Base-by-base conservation (phyloP, 2,888 invertebrate species). In the Drosophila nigritarsus region DNA sequence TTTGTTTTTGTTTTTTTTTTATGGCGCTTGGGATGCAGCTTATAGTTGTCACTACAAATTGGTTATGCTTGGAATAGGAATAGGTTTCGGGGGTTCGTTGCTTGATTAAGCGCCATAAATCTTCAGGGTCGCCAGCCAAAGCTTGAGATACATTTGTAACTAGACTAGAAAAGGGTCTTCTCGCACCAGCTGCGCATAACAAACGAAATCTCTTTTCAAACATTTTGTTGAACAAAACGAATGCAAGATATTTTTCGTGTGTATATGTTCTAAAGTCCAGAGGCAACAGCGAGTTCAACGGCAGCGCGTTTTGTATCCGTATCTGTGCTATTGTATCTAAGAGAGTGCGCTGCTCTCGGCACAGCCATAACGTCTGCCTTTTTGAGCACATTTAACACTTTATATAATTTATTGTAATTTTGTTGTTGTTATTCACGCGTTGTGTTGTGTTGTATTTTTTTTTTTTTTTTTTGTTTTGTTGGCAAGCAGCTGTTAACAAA, bases 401-500 rank as follows among this genome's bases (percentile, higher is more conserved):
- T 90, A 87, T 89, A 87, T 87, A 84, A 90, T 87, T 87, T 89
- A 90, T 87, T 87, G 76, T 87, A 74, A 87, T 90, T 83, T 69
- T 51, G 59, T 67, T 65, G 76, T 38, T 69, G 68, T 64, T 73
- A 73, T 90, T 81, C 88, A 68, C 55, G 42, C 56, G 36, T 49
- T 54, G 40, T 42, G 42, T 59, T 53, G 30, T 29, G 40, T 49
- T 51, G 38, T 36, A 32, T 49, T 30, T 60, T 51, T 71, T 13
- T 49, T 49, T 20, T 48, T 18, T 11, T n/a, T 29, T 18, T 48
- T 45, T 60, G 50, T 56, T 36, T 63, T 50, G 74, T 69, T 74
- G 79, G 63, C 80, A 59, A 73, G 63, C 78, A 71, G 88, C 82
- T 87, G 90, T 82, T 89, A 87, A 90, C 90, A 87, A 89, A 90